Base-by-base conservation (phyloP, 2,888 invertebrate genomes). In the Temnothorax unifasciatus region DNA sequence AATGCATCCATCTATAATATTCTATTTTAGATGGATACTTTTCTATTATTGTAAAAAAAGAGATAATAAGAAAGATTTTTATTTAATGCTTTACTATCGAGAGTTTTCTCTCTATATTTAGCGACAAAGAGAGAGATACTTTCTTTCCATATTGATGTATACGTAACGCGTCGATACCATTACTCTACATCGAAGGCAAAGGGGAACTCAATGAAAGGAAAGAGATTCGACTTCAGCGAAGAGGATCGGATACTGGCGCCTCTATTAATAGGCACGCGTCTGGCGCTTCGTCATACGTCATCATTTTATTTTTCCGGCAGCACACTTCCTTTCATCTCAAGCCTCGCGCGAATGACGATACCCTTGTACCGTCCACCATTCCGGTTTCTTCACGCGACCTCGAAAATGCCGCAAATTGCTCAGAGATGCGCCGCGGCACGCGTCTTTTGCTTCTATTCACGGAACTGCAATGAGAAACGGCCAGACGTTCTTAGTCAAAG, bases 221-320 rank as follows among this genome's bases (percentile, higher is more conserved):
- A 18, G 50, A 41, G 47, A 29, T 29, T 29, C 29, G 29, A 61
- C 47, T 52, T 61, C 18, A 64, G 44, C 47, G 57, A 81, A 54
- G 68, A 82, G 73, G 50, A 59, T 84, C 82, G 85, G 82, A 82
- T 86, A 85, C 77, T 82, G 85, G 85, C 87, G 84, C 85, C 76
- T 88, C 90, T 92, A 92, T 92, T 92, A 92, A 92, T 92, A 92
- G 85, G 68, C 61, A n/a, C 73, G 76, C 83, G 85, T 85, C 86
- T 74, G 88, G 66, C 82, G 73, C 66, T 64, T 84, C 85, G 87
- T 73, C 79, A 82, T 87, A 69, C 86, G 87, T 89, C 87, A 87
- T 89, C 79, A 86, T 91, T 90, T 91, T 89, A 90, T 91, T 91
- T 92, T 86, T 88, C 88, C 86, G 71, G 57, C 73, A 47, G 59